phyloP scores from a whole-genome alignment of 2,797 vertebrate genomes.

The Phoebastria nigripes region DNA sequence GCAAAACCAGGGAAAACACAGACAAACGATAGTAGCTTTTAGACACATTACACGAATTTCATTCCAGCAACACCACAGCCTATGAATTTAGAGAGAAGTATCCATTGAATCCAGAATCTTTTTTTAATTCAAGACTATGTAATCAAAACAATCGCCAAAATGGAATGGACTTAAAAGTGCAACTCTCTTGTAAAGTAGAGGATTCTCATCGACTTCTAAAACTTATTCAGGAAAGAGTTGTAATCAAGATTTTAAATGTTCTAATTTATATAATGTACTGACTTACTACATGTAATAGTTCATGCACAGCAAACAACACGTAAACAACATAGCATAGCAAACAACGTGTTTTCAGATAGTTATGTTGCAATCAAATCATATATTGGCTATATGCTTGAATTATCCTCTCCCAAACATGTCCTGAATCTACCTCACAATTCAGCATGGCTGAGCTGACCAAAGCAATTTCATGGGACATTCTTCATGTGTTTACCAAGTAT shows the following conservation, averaged over 20 bases:
- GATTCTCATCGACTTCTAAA: background rate
- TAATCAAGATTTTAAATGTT: background rate
- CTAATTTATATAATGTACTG: background rate
- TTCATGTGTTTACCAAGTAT: background rate
- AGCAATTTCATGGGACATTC: background rate
- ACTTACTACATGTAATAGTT: background rate
- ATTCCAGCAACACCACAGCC: conserved; percentile 1
- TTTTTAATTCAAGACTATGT: background rate
- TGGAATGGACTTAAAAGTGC: background rate
- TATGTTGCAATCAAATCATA: background rate
- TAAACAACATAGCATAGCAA: background rate
- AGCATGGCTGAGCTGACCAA: background rate
- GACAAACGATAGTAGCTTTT: background rate
- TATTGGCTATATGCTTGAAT: background rate
- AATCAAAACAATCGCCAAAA: background rate
- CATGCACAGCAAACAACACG: background rate
- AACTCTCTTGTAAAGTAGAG: background rate
- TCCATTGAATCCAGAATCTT: background rate
- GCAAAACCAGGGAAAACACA: conserved; percentile 3
- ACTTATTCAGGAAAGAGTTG: background rate
- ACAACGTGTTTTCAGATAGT: background rate
- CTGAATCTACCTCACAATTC: background rate
- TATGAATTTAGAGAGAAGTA: background rate
- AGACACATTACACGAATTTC: background rate
- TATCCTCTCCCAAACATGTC: background rate